Evolutionary conservation across 2,797 vertebrate genomes (phyloP), one percentile per base, ranked within the genome.

Genomic region (Avahi laniger): DNA sequence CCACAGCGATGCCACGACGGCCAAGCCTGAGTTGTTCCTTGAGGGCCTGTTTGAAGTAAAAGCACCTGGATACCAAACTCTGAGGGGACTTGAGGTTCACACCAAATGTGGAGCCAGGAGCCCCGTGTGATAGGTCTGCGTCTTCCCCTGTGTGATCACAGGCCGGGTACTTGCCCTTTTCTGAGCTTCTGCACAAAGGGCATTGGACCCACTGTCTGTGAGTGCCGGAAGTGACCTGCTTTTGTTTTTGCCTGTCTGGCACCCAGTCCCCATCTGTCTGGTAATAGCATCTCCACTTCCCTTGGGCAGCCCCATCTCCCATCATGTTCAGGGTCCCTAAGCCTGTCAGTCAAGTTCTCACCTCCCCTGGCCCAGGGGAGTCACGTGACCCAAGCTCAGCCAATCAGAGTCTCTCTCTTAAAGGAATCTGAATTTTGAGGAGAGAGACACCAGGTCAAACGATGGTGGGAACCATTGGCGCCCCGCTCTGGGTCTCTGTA

Each of bases 101-200:
- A 76, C n/a, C 46, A 70, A 2, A 35, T 70, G 35, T 18, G 13
- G 67, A 94, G 67, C 79, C 59, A 4, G 79, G 67, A 73, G 84
- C 15, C 13, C 48, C 24, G 18, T 50, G 54, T 75, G 50, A 24
- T 50, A 52, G 70, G 70, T 41, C 38, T 6, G 2, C 3, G 28
- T 73, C 61, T 81, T 24, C 43, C 46, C n/a, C 59, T 30, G 12
- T 43, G 78, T 54, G 90, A 81, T 50, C 67, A 61, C 30, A 2
- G 82, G 82, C 20, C 12, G 38, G 28, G 22, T 26, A 33, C 13
- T 75, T 79, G 83, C 11, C 67, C 54, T 81, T 70, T 38, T 84
- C 50, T 59, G 57, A 83, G 30, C 63, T 95, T 97, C 84, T 88
- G 54, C 18, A 50, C 88, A 41, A 75, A 38, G 22, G 46, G 46